Base-by-base conservation (phyloP, 2,888 invertebrate species). In the Raillietiella orientalis region DNA sequence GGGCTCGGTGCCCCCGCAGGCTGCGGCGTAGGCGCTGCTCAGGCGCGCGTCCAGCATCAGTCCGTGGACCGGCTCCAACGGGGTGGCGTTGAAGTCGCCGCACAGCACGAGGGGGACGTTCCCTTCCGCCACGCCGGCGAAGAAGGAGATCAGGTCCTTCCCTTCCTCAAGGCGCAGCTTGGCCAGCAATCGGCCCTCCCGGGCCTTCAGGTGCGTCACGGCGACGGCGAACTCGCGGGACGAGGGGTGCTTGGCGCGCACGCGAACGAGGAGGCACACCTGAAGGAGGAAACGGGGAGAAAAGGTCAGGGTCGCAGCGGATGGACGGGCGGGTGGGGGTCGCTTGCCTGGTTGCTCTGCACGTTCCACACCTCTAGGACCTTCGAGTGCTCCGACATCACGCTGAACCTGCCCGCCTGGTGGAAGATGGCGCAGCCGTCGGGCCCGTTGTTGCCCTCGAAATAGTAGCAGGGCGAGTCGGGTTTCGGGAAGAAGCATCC, bases 341-440 rank as follows among this genome's bases (percentile, higher is more conserved):
- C 17, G 34, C 34, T 34, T 38, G 58, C 64, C 49, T 66, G 65
- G 44, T 66, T 66, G 37, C 64, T 64, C 40, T 62, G 62, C 5
- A 64, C 62, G 31, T 57, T 52, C 62, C 63, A 65, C 10, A 65
- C 62, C 44, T 64, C 62, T 22, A 65, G 48, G 25, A 62, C 50
- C 30, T 58, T 50, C 2, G 55, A 57, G 28, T 59, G 56, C 14
- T 50, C 52, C 30, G 50, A 47, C 12, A 61, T 36, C 26, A 64
- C 42, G 28, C 61, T 55, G 34, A 64, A 59, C 41, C 59, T 59
- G 33, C 56, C 51, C 24, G 51, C 52, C 32, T 58, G 53, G 41
- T 58, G 67, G 43, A 70, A 69, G 26, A 70, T 52, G 16, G 69
- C 67, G 43, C 69, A 70, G 5, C 70, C 69, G 43, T 70, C 70